A percentile compares a stretch with the other conserved stretches of the same genome.
phyloP scores from a whole-genome alignment of 2,888 invertebrate genomes.

The Amblyteles armatorius region DNA sequence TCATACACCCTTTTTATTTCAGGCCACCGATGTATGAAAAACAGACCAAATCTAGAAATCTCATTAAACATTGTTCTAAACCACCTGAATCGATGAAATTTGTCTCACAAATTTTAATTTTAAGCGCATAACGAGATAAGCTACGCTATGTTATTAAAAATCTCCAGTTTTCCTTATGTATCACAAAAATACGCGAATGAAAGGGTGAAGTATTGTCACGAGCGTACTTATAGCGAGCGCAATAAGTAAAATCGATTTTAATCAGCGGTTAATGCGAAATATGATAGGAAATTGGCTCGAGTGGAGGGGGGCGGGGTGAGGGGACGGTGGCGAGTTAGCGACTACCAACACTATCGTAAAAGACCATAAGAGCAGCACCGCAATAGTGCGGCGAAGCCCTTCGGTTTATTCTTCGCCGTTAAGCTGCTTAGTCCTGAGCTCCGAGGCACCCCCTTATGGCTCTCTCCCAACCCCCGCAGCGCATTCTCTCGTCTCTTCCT shows the following conservation, averaged over 20 bases:
- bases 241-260: slow-evolving; percentile 74
- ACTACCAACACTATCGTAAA: slow-evolving; percentile 24
- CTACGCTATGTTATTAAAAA: neutral
- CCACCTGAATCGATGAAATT: too few relatives aligned
- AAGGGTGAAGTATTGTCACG: neutral
- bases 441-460: slow-evolving; percentile 52
- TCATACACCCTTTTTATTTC: too few relatives aligned
- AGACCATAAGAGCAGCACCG: slow-evolving; percentile 57
- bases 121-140: too few relatives aligned
- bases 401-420: slow-evolving; percentile 67
- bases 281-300: slow-evolving; percentile 75
- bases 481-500: slow-evolving; percentile 25
- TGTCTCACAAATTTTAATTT: too few relatives aligned
- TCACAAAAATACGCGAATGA: neutral
- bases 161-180: neutral
- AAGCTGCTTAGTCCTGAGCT: slow-evolving; percentile 65
- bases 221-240: neutral
- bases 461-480: slow-evolving; percentile 37
- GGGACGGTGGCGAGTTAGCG: slow-evolving; percentile 13
- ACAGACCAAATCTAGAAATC: too few relatives aligned
- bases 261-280: slow-evolving; percentile 79
- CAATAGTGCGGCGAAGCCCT: slow-evolving; percentile 63
- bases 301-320: neutral
- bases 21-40: too few relatives aligned
- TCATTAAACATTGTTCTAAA: too few relatives aligned